These are phyloP conservation scores for Hemichromis elongatus DNA, from an alignment of 2,113 vertebrate genomes.

Conservation along the genomic window DNA sequence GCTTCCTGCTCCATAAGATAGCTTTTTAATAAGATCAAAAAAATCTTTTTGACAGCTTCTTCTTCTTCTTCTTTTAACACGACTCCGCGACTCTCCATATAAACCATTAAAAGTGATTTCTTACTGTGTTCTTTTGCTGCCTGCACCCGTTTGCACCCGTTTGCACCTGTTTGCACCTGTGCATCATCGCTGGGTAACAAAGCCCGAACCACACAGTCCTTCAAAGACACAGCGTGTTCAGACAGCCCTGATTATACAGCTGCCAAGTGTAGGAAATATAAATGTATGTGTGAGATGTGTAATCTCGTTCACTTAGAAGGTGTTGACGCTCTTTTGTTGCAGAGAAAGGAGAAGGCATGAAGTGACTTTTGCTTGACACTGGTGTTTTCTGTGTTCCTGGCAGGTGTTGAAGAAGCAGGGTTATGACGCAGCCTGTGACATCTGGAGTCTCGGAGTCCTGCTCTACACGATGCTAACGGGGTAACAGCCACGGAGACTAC, in stretches of 20 bases:
- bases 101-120: background rate
- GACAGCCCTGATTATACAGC: background rate
- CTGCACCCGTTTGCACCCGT: accelerated
- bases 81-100: accelerated
- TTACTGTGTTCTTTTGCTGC: background rate
- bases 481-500: constrained; percentile 10
- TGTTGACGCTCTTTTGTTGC: background rate
- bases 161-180: background rate
- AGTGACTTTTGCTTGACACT: background rate
- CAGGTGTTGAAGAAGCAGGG: constrained; percentile 79
- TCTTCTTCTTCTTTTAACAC: background rate
- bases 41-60: background rate
- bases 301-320: background rate
- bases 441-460: constrained; percentile 78
- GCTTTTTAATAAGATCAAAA: background rate
- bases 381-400: background rate
- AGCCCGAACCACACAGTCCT: background rate
- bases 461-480: constrained; percentile 79
- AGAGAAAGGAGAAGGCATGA: background rate
- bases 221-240: background rate
- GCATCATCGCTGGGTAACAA: background rate
- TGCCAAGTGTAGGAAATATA: background rate
- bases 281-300: background rate
- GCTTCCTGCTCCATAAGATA: background rate
- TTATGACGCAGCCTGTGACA: constrained; percentile 77